Percentiles rank a stretch among this genome's conserved stretches.
Conservation (phyloP, 2,797 vertebrate genomes). For the Botia kubotai region DNA sequence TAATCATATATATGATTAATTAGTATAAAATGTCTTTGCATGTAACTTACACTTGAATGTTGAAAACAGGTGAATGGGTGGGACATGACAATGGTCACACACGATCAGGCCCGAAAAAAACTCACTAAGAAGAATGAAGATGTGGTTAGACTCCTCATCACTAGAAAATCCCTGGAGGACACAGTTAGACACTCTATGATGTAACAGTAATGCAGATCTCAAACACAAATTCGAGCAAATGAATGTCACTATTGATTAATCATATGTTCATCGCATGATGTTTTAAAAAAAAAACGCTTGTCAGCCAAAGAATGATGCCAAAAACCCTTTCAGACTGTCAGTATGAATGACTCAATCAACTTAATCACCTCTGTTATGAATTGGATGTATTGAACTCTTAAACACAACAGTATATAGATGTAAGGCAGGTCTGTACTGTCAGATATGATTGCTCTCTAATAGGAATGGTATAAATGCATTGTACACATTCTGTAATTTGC, state of each 20-base stretch:
- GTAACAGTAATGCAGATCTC: slow-evolving; percentile 49
- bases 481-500: slow-evolving; percentile 4
- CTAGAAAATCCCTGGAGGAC: slow-evolving; percentile 89
- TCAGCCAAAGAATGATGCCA: slow-evolving; percentile 43
- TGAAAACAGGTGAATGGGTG: slow-evolving; percentile 91
- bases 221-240: slow-evolving; percentile 18
- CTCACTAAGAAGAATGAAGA: slow-evolving; percentile 93
- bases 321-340: background rate
- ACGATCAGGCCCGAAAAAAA: slow-evolving; percentile 93
- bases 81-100: slow-evolving; percentile 99
- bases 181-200: slow-evolving; percentile 90
- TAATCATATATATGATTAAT: background rate
- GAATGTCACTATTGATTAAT: slow-evolving; percentile 36
- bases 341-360: background rate
- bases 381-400: background rate
- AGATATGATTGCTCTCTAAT: background rate
- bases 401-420: background rate
- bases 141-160: slow-evolving; percentile 92
- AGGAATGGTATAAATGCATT: background rate
- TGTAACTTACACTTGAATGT: background rate
- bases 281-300: background rate
- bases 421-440: background rate
- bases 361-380: background rate
- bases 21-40: background rate
- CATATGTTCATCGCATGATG: slow-evolving; percentile 20